A percentile compares a stretch with the other conserved stretches of the same genome.
phyloP scores from a whole-genome alignment of 2,797 vertebrate genomes.

The Anguilla marmorata region DNA sequence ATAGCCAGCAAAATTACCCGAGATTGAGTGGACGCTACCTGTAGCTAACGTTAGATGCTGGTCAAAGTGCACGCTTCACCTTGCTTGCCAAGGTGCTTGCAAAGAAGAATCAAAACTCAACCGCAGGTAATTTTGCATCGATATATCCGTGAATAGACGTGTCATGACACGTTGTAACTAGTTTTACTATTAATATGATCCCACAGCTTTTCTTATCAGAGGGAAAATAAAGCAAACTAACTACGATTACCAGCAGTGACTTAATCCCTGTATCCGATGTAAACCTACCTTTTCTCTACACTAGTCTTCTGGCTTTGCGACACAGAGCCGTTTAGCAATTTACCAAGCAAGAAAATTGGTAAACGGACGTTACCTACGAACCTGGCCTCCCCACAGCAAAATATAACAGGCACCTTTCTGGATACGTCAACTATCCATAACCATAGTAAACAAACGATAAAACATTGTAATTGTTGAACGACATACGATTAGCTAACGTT shows the following conservation, averaged over 20 bases:
- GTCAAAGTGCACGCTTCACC: background rate
- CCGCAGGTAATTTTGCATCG: too few species aligned
- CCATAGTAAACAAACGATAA: background rate
- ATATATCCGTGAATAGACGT: too few species aligned
- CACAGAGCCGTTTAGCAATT: background rate
- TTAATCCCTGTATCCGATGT: background rate
- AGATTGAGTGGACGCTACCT: background rate
- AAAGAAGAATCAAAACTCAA: too few species aligned
- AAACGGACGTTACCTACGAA: background rate
- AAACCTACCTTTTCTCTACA: slow-evolving; percentile 7
- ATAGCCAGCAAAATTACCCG: background rate
- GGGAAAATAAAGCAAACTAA: background rate
- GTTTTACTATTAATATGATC: background rate
- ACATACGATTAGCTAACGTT: background rate
- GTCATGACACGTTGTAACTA: too few species aligned
- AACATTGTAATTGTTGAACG: background rate
- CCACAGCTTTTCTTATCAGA: background rate
- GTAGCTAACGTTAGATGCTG: background rate
- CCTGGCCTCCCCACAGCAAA: background rate
- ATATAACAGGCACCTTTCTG: background rate
- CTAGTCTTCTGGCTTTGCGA: background rate
- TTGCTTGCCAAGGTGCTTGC: too few species aligned
- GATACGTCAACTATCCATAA: background rate
- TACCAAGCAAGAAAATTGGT: background rate
- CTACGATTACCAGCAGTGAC: background rate